Conservation (phyloP, 2,797 vertebrate genomes). For the Ctenopoma kingsleyae region DNA sequence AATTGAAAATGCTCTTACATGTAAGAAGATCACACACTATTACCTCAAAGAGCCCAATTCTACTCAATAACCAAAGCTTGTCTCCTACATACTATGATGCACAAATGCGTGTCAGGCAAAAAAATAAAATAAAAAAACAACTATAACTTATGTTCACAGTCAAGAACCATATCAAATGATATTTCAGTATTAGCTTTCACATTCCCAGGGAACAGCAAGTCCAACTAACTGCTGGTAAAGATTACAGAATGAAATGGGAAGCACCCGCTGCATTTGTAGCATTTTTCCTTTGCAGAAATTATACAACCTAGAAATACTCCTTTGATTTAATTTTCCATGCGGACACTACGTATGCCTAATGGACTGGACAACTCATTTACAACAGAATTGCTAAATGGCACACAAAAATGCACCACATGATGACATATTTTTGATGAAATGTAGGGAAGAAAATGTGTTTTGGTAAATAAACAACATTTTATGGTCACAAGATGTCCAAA, state of each 20-base stretch:
- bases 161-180: constrained; percentile 59
- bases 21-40: constrained; percentile 55
- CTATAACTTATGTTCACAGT: constrained; percentile 56
- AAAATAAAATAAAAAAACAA: constrained; percentile 22
- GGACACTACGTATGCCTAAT: constrained; percentile 21
- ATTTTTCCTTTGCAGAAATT: constrained; percentile 24
- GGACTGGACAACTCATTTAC: constrained; percentile 13
- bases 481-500: constrained; percentile 16
- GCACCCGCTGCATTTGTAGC: constrained; percentile 24
- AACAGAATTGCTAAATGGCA: not conserved
- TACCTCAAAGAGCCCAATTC: constrained; percentile 51
- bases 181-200: constrained; percentile 53
- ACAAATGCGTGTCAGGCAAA: constrained; percentile 37
- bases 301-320: constrained; percentile 14
- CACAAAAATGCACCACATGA: not conserved
- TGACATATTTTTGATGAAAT: not conserved
- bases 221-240: constrained; percentile 45
- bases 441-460: constrained; percentile 3
- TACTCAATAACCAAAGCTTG: constrained; percentile 32
- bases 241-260: constrained; percentile 53
- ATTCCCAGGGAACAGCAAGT: constrained; percentile 41
- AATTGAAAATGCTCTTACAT: constrained; percentile 65
- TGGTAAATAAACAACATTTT: constrained; percentile 12
- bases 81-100: constrained; percentile 33
- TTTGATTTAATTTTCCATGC: constrained; percentile 43